Evolutionary conservation across 2,797 vertebrate species (phyloP), one percentile per base, ranked within the genome.

Genomic region (Todus mexicanus): DNA sequence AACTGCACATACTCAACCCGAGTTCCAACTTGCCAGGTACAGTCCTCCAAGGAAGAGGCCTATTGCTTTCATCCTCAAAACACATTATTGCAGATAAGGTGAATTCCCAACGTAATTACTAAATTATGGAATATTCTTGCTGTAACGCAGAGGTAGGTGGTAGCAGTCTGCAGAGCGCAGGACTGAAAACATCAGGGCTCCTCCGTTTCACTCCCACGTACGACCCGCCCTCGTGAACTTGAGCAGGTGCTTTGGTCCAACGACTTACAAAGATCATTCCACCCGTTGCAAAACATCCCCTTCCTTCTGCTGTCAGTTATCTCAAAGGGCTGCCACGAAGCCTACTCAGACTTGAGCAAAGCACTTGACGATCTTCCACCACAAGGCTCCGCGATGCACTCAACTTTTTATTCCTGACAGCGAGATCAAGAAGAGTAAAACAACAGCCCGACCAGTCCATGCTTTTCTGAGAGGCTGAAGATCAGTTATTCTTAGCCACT

Each of bases 11-110:
- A 70, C 60, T 72, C 81, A 88, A 47, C 20, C 74, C 3, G 12
- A 94, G 86, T 78, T 94, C 83, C 68, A 94, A 87, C 87, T 88
- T 94, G 84, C 25, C 50, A 85, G 38, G 27, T 59, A 69, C 25
- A 64, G 69, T 47, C 45, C 63, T 93, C 78, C 63, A 37, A 78
- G 93, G 82, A 90, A 87, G 82, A 21, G 16, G 37, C 47, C 15
- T 77, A 48, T 20, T 45, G 42, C 63, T 95, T 90, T 86, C 66
- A 93, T 81, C 74, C 75, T 90, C 29, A 73, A 74, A 91, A 76
- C 45, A 40, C 14, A 26, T 35, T 43, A 27, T 6, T 56, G 57
- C 50, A 75, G 70, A 87, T 40, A 61, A 88, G 66, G 45, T 81
- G 48, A 84, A 94, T 92, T 92, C 76, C 85, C 48, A 80, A 14